phyloP scores from a whole-genome alignment of 2,113 vertebrate species.

The Perognathus longimembris region DNA sequence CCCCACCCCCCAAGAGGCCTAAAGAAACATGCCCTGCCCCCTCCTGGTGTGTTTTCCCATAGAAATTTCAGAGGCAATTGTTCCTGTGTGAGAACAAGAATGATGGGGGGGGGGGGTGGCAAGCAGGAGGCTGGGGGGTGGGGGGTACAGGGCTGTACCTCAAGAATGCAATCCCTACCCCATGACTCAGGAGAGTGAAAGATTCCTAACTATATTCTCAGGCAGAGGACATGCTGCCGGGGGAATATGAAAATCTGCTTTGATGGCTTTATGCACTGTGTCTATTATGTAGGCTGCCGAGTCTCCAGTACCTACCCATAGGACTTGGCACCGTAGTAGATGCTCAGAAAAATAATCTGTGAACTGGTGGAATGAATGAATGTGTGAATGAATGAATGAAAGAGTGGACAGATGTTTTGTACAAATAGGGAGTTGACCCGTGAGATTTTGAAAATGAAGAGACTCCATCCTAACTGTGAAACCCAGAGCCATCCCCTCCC shows the following conservation, averaged over 20 bases:
- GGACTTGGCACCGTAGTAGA: not conserved
- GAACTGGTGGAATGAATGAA: not conserved
- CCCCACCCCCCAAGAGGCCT: not conserved
- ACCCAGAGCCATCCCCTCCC: accelerated
- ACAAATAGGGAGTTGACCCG: not conserved
- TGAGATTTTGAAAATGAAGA: not conserved
- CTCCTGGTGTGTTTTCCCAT: not conserved
- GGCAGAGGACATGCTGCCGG: not conserved
- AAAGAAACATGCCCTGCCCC: not conserved
- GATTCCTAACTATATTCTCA: not conserved
- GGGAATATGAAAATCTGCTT: accelerated
- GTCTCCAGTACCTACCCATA: not conserved
- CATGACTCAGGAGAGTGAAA: not conserved
- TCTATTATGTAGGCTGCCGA: not conserved
- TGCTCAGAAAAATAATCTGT: constrained; percentile 64
- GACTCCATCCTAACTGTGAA: not conserved
- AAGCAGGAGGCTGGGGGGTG: not conserved
- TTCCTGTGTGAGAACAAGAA: not conserved
- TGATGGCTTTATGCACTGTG: not conserved
- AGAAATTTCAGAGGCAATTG: not conserved
- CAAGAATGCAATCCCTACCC: not conserved
- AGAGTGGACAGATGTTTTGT: not conserved
- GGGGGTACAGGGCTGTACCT: too few species aligned
- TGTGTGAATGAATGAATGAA: constrained; percentile 39
- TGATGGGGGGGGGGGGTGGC: not conserved